phyloP scores from a whole-genome alignment of 2,888 invertebrate genomes.

The Eristalis pertinax region DNA sequence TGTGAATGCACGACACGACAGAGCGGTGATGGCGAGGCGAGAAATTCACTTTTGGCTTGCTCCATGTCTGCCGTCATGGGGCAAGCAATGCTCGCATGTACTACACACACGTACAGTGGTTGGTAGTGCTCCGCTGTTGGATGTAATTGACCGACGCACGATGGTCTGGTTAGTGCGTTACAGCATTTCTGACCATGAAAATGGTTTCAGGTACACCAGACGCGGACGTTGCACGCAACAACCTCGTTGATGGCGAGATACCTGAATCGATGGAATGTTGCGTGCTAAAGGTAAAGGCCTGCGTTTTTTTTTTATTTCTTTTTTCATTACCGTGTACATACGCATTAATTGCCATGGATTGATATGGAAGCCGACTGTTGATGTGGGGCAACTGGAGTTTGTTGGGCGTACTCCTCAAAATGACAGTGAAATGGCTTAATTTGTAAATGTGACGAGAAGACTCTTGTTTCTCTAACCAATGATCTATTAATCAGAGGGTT shows the following conservation, averaged over 20 bases:
- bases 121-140: background rate
- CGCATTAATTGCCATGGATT: background rate
- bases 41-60: constrained; percentile 16
- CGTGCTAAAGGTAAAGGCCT: constrained; percentile 38
- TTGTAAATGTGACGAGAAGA: too few relatives aligned
- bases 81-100: background rate
- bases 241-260: constrained; percentile 9
- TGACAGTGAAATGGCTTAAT: too few relatives aligned
- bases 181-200: constrained; percentile 54
- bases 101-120: background rate
- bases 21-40: background rate
- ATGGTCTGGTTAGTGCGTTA: constrained; percentile 25
- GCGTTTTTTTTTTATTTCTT: background rate
- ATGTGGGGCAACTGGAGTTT: background rate
- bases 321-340: constrained; percentile 29
- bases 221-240: constrained; percentile 53
- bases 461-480: too few relatives aligned
- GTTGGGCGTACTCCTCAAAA: background rate
- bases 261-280: constrained; percentile 7
- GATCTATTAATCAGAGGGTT: too few relatives aligned
- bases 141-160: constrained; percentile 22
- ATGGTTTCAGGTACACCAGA: constrained; percentile 22
- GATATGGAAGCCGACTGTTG: background rate
- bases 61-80: background rate
- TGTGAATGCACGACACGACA: background rate